phyloP scores from a whole-genome alignment of 2,113 vertebrate genomes.

The Rhinolophus ferrumequinum region DNA sequence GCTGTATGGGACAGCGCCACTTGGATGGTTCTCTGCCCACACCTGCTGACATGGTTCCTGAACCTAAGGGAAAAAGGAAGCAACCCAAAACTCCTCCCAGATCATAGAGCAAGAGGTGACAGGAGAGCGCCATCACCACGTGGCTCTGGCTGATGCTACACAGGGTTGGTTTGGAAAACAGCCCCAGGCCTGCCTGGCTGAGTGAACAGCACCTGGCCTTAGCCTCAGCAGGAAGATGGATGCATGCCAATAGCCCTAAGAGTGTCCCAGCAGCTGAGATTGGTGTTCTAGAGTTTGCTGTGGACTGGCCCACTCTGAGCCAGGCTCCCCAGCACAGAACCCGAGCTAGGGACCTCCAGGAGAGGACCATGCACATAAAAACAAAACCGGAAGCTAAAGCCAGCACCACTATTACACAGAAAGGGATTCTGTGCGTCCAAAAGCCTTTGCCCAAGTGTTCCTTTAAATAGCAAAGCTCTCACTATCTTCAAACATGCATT shows the following conservation, averaged over 20 bases:
- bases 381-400: background rate
- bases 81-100: background rate
- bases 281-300: background rate
- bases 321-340: background rate
- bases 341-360: background rate
- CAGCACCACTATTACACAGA: background rate
- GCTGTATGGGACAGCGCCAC: rapidly evolving
- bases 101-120: background rate
- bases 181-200: background rate
- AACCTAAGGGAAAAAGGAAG: background rate
- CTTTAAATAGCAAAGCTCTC: background rate
- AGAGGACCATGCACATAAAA: background rate
- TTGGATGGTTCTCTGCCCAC: background rate
- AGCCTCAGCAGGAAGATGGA: background rate
- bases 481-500: background rate
- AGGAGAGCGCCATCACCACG: rapidly evolving
- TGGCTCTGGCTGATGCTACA: background rate
- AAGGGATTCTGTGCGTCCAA: background rate
- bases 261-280: background rate
- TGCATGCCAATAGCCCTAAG: background rate
- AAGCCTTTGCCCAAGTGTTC: background rate
- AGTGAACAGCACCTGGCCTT: background rate
- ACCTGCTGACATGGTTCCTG: no score
- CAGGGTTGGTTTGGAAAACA: background rate
- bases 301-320: background rate